phyloP scores from a whole-genome alignment of 1,140 invertebrate genomes.

The Hormaphis cornu region DNA sequence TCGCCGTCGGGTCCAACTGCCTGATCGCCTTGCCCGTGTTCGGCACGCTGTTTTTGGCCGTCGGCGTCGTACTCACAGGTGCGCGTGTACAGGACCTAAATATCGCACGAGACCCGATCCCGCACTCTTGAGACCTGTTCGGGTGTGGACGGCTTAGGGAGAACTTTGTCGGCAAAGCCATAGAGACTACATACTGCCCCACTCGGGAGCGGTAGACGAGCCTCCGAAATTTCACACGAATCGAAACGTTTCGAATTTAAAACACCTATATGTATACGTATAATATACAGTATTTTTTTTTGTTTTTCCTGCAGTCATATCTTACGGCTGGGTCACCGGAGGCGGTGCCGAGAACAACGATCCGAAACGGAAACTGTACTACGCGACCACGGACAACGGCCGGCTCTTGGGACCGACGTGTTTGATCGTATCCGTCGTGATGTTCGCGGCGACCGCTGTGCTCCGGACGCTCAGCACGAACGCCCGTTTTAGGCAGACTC shows the following conservation, averaged over 20 bases:
- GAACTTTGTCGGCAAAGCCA: no score
- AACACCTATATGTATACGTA: no score
- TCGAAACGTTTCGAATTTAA: no score
- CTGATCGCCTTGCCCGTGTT: conserved; percentile 64
- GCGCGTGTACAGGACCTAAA: conserved; percentile 40
- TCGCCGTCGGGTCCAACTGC: conserved; percentile 63
- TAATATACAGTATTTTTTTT: neutral
- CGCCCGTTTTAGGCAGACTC: conserved; percentile 54
- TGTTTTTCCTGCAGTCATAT: conserved; percentile 52
- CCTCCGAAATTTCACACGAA: no score
- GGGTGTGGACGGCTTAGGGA: no score
- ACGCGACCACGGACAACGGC: conserved; percentile 58
- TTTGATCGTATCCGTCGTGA: conserved; percentile 58
- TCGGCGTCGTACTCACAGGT: conserved; percentile 63
- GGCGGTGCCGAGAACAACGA: conserved; percentile 59
- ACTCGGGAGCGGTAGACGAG: no score
- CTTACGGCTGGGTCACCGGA: conserved; percentile 58
- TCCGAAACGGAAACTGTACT: conserved; percentile 57
- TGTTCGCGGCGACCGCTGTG: conserved; percentile 52
- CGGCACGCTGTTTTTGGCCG: conserved; percentile 61
- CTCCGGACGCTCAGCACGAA: conserved; percentile 56
- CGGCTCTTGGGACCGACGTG: conserved; percentile 60
- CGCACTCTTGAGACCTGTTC: no score
- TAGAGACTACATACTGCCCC: no score
- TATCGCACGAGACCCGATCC: no score